A percentile compares a stretch with the other conserved stretches of the same genome.
Evolutionary conservation across 1,140 invertebrate species (phyloP).

Genomic region (Mycetomoellerius zeteki): DNA sequence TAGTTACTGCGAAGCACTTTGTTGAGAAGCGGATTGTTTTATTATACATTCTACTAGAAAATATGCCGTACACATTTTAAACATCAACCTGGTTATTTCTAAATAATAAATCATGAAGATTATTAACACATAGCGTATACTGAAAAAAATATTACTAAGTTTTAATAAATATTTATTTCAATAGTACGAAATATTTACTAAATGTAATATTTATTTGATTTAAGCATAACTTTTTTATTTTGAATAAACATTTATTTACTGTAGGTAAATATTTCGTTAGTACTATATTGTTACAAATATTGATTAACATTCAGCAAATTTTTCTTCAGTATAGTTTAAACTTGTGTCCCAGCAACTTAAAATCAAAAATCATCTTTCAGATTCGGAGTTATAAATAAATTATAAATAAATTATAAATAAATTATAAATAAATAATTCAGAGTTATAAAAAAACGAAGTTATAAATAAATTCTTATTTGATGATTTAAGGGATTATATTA

Average conservation of each 20-base stretch:
- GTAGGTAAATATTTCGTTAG: too few species aligned
- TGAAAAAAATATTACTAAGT: too few species aligned
- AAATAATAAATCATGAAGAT: background rate
- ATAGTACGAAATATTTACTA: too few species aligned
- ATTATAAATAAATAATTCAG: too few species aligned
- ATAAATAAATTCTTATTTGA: background rate
- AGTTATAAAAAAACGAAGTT: too few species aligned
- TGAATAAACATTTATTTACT: too few species aligned
- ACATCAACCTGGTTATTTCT: background rate
- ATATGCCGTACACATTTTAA: background rate
- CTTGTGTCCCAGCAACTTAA: background rate
- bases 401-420: too few species aligned
- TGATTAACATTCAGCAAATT: too few species aligned
- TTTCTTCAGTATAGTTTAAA: background rate
- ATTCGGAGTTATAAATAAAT: background rate
- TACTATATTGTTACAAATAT: too few species aligned
- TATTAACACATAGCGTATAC: background rate
- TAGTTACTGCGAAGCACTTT: constrained; percentile 34
- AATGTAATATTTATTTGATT: too few species aligned
- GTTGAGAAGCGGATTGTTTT: constrained; percentile 42
- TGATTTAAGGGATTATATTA: constrained; percentile 1
- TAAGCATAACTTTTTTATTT: too few species aligned
- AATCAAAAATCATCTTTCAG: background rate
- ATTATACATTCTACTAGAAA: background rate
- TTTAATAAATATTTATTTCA: too few species aligned